Conservation (phyloP, 2,113 vertebrate species). For the Mesocricetus auratus region DNA sequence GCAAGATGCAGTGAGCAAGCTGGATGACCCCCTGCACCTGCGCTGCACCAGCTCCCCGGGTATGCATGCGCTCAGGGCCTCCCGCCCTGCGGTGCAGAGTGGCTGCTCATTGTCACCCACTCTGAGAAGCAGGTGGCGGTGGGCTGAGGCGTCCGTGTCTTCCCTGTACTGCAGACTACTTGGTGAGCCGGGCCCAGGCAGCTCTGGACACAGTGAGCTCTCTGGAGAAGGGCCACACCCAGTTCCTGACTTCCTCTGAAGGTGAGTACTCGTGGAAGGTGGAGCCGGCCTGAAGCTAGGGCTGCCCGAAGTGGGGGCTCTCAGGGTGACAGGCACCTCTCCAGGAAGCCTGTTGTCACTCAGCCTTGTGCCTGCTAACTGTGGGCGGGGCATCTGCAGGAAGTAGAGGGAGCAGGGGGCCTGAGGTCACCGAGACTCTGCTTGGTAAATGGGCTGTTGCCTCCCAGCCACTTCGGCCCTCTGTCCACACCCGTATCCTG, state of each 20-base stretch:
- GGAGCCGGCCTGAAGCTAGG: accelerated
- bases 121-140: background rate
- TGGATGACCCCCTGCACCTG: conserved; percentile 96
- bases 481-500: too few species aligned
- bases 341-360: background rate
- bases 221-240: conserved; percentile 91
- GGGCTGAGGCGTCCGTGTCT: background rate
- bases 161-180: conserved; percentile 90
- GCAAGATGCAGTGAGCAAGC: conserved; percentile 91
- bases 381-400: background rate
- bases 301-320: accelerated
- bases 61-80: background rate
- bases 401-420: background rate
- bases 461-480: accelerated
- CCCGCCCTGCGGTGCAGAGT: background rate
- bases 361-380: background rate
- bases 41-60: conserved; percentile 98
- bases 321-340: accelerated
- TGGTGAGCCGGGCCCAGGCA: conserved; percentile 92
- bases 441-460: background rate
- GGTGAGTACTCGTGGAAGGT: conserved; percentile 86
- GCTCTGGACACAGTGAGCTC: conserved; percentile 90
- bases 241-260: conserved; percentile 90
- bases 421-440: background rate
- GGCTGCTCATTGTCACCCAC: accelerated